Percentiles rank a stretch among this genome's conserved stretches.
These are phyloP conservation scores for Aplocera efformata DNA, from an alignment of 2,888 invertebrate genomes.

Conservation along the genomic window DNA sequence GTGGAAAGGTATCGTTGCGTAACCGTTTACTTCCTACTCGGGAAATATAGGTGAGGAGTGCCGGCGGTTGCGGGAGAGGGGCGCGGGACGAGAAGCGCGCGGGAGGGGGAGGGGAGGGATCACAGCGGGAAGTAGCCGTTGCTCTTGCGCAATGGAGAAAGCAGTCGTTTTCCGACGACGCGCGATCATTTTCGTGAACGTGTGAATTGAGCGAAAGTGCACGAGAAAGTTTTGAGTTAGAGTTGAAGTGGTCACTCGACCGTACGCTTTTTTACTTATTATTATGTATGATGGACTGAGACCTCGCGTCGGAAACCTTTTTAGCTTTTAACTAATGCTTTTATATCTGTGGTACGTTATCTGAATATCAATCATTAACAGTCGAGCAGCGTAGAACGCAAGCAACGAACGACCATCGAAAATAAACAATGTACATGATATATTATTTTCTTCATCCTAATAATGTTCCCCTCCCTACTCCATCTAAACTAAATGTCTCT, in stretches of 20 bases:
- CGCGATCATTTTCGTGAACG: conserved; percentile 76
- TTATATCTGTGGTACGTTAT: no score
- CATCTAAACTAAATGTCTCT: no score
- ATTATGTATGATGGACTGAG: background rate
- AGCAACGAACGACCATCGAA: no score
- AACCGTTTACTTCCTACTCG: conserved; percentile 65
- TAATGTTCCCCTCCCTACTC: no score
- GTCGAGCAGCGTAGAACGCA: no score
- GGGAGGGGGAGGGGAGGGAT: conserved; percentile 30
- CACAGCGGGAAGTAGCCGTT: conserved; percentile 60
- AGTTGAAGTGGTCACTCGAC: conserved; percentile 12
- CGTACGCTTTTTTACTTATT: conserved; percentile 1
- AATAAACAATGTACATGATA: no score
- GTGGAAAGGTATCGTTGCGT: conserved; percentile 62
- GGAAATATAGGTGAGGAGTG: conserved; percentile 74
- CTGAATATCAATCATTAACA: no score
- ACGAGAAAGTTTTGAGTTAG: conserved; percentile 51
- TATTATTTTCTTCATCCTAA: no score
- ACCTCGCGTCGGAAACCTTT: background rate
- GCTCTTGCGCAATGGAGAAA: conserved; percentile 75
- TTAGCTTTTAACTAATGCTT: no score
- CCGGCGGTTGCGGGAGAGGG: conserved; percentile 28
- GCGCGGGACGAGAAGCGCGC: conserved; percentile 21
- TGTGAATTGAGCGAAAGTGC: conserved; percentile 77
- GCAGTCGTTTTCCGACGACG: conserved; percentile 70